Percentiles rank a stretch among this genome's conserved stretches.
phyloP scores from a whole-genome alignment of 2,113 vertebrate species.

The Paramormyrops kingsleyae region DNA sequence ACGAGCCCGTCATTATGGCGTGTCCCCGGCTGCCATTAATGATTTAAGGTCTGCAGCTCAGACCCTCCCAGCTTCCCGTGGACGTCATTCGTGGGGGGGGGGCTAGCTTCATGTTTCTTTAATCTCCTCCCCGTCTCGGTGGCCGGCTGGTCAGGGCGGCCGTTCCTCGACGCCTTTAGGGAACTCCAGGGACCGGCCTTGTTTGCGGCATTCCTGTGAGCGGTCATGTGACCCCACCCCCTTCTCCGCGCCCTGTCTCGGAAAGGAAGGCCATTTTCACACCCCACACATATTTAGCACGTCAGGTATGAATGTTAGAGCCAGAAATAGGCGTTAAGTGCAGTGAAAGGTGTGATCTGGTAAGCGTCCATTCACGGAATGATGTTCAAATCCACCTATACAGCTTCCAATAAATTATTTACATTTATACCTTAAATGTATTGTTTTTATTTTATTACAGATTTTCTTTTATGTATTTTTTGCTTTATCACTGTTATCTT shows the following conservation, averaged over 20 bases:
- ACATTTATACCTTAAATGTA: neutral
- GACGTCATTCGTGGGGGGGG: neutral
- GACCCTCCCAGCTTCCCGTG: neutral
- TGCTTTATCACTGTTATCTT: neutral
- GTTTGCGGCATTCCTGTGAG: slow-evolving; percentile 2
- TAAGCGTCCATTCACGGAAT: neutral
- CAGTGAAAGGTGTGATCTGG: neutral
- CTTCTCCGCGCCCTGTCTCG: neutral
- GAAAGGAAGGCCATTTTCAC: neutral
- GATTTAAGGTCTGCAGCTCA: slow-evolving; percentile 14
- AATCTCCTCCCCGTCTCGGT: neutral
- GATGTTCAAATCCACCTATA: neutral
- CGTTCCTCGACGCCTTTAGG: neutral
- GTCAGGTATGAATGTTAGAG: neutral
- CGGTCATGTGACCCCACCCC: neutral
- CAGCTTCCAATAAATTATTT: neutral
- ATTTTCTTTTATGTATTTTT: neutral
- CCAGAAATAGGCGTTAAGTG: neutral
- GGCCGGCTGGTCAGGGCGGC: neutral
- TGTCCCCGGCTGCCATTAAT: neutral
- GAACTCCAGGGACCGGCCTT: neutral
- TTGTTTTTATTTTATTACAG: slow-evolving; percentile 14
- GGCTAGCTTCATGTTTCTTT: neutral
- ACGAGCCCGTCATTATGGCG: neutral
- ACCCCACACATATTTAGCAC: neutral